Conservation (phyloP, 2,888 invertebrate genomes). For the Caenorhabditis macrosperma region DNA sequence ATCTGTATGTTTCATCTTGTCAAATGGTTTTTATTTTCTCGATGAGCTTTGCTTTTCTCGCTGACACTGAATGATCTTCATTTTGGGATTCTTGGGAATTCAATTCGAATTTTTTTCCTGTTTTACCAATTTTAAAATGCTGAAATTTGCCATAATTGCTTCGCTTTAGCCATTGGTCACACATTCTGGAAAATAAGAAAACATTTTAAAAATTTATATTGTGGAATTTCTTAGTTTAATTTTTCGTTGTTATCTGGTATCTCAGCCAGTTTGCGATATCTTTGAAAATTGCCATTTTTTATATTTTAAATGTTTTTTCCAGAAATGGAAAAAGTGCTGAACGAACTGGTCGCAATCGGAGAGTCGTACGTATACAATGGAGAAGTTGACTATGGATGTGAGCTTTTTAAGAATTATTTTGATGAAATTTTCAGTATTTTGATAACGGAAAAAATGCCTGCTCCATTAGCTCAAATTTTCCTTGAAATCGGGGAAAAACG, state of each 20-base stretch:
- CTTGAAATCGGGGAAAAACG: too few species aligned
- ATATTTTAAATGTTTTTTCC: background rate
- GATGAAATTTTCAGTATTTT: background rate
- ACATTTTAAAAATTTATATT: too few species aligned
- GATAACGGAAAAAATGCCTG: too few species aligned
- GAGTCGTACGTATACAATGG: conserved; percentile 26
- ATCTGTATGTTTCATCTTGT: background rate
- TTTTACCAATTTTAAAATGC: background rate
- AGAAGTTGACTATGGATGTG: conserved; percentile 32
- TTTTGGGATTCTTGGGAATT: background rate
- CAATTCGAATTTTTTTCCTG: background rate
- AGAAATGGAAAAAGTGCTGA: conserved; percentile 22
- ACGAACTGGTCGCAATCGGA: conserved; percentile 9
- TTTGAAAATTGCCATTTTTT: background rate
- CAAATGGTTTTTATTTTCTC: background rate
- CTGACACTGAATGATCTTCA: conserved; percentile 23
- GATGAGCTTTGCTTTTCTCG: background rate
- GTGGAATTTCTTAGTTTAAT: too few species aligned
- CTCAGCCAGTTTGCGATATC: background rate
- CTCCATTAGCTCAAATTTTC: too few species aligned
- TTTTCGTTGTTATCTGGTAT: background rate
- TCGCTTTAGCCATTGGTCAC: conserved; percentile 8
- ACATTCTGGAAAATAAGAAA: too few species aligned
- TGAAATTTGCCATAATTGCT: conserved; percentile 10
- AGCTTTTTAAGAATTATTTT: background rate